Base-by-base conservation (phyloP, 2,888 invertebrate genomes). In the Drosophila multiciliata region DNA sequence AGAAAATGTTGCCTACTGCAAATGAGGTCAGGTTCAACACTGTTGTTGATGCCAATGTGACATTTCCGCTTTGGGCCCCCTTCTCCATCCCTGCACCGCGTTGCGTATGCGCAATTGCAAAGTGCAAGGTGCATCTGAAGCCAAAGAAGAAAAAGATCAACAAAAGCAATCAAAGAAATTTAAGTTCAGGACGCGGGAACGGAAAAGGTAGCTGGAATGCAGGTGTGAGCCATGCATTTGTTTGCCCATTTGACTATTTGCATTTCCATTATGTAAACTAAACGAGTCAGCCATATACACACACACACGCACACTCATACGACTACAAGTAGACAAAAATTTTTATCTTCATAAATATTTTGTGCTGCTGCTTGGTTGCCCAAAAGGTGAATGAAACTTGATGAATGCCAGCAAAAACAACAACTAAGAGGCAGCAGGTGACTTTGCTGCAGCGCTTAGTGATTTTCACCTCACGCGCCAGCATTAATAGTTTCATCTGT, bases 341-440 rank as follows among this genome's bases (percentile, higher is more conserved):
- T 62, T 58, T 71, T 67, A 52, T 78, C 68, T 70, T 61, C 36
- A 29, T 54, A 73, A 50, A 68, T 29, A 63, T 40, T 48, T 65
- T 49, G 45, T 55, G 11, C 20, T 23, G 42, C 53, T 63, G 57
- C 60, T 66, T 32, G 23, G 32, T 63, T 59, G 64, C 48, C 26
- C 66, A 60, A 91, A 80, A 90, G 90, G 90, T 90, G 90, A 90
- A 90, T 90, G 91, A 89, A 91, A 89, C 90, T 74, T 90, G 78
- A 78, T 78, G 90, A 90, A 90, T 90, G 90, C 83, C 80, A 89
- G 71, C 67, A 75, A 73, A 73, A 67, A 54, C 57, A 72, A 61
- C 67, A 79, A 58, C 32, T 53, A 73, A 73, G 62, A 49, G 59
- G 61, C 78, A 85, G 76, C 89, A 86, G 76, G 80, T 82, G 86